Conservation (phyloP, 2,113 vertebrate species). For the Notechis scutatus region DNA sequence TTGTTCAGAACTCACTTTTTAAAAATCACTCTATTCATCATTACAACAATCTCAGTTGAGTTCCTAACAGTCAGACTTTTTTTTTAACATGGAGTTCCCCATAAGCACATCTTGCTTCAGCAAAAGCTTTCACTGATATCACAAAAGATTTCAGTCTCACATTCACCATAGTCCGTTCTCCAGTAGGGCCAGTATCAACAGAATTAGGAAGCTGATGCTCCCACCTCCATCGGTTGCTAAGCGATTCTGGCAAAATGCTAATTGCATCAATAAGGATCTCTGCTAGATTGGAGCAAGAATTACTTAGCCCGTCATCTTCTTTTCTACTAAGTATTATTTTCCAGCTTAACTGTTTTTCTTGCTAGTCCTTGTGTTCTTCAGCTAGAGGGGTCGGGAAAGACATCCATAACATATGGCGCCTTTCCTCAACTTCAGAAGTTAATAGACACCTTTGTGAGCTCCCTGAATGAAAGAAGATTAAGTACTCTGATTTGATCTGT, state of each 20-base stretch:
- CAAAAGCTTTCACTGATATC: conserved; percentile 34
- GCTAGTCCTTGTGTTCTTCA: background rate
- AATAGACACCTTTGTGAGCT: background rate
- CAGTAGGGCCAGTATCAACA: background rate
- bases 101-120: conserved; percentile 12
- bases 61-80: conserved; percentile 22
- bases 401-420: background rate
- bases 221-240: background rate
- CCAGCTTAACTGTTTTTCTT: background rate
- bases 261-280: too few relatives aligned
- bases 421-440: background rate
- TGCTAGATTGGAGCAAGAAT: background rate
- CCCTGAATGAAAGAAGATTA: background rate
- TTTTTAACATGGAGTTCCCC: conserved; percentile 9
- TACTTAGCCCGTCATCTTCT: background rate
- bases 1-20: conserved; percentile 3
- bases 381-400: background rate
- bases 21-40: conserved; percentile 40
- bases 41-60: conserved; percentile 26
- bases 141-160: conserved; percentile 36
- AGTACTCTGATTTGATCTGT: background rate
- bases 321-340: background rate
- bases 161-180: background rate
- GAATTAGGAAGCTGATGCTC: background rate
- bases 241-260: background rate